These are phyloP conservation scores for Drosophila anomalata DNA, from an alignment of 2,888 invertebrate genomes.

Conservation along the genomic window DNA sequence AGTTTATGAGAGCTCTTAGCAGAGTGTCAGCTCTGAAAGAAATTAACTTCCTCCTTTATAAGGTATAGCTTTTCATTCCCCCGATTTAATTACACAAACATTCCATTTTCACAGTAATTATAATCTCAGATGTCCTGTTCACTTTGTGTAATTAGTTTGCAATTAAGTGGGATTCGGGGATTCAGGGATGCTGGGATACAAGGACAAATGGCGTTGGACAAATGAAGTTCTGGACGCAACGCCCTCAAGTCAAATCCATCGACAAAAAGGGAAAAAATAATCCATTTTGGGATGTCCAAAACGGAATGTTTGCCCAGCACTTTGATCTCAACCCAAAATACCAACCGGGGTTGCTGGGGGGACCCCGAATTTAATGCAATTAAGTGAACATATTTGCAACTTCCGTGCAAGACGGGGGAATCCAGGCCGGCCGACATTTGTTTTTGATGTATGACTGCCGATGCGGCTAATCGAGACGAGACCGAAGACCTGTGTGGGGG, in stretches of 20 bases:
- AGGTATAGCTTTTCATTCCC: not conserved
- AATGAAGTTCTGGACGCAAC: conserved; percentile 60
- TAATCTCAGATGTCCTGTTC: conserved; percentile 48
- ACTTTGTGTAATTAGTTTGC: conserved; percentile 69
- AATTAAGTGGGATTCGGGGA: conserved; percentile 58
- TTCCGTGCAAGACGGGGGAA: conserved; percentile 56
- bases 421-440: conserved; percentile 40
- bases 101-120: conserved; percentile 50
- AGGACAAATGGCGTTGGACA: conserved; percentile 66
- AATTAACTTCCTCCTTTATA: not conserved
- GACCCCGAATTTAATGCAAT: conserved; percentile 70
- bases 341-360: conserved; percentile 39
- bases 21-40: not conserved
- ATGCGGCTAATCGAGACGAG: conserved; percentile 68
- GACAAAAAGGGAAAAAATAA: conserved; percentile 42
- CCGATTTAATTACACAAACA: conserved; percentile 46
- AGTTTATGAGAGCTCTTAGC: not conserved
- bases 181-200: conserved; percentile 46
- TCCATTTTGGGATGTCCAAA: conserved; percentile 41
- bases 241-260: conserved; percentile 38
- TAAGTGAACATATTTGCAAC: conserved; percentile 77
- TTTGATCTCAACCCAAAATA: conserved; percentile 64
- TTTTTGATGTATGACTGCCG: conserved; percentile 66
- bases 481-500: conserved; percentile 17
- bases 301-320: conserved; percentile 71